Base-by-base conservation (phyloP, 2,113 vertebrate genomes). In the Hippocampus abdominalis region DNA sequence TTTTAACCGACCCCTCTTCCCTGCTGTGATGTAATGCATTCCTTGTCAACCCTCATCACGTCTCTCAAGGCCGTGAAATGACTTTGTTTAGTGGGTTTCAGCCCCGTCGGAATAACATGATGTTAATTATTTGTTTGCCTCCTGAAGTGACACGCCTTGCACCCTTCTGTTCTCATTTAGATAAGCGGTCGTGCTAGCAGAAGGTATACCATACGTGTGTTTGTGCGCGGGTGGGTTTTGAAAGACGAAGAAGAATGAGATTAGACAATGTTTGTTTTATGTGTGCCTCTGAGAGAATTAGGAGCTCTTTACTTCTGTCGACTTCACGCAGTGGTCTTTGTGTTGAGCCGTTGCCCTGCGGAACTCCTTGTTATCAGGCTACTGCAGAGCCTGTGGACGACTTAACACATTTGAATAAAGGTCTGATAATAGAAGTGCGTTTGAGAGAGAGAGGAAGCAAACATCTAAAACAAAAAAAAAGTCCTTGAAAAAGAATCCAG, bases 21-120 rank as follows among this genome's bases (percentile, higher is more conserved):
- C 76, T 61, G 79, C 84, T 83, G 87, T 87, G 85, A 89, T 85
- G 85, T 85, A 87, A 90, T 84, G 84, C 89, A 91, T 92, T 91
- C 88, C 88, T 84, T 81, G 67, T 89, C 80, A 75, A 68, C 80
- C 84, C 77, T 79, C 80, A 87, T 84, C 68, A 64, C 49, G 73
- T 78, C 77, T 78, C 75, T 86, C 54, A 80, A 80, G 65, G 83
- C 85, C 77, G 69, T 84, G 81, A 89, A 87, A 88, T 76, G 48
- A 83, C 64, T 81, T 82, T 71, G 54, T 85, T 86, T 85, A 63
- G 46, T 81, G 65, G 48, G 23, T 51, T 81, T 76, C 75, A 83
- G 82, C 76, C 64, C 74, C 64, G 74, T 77, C 68, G 75, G 78
- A 82, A 63, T 40, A 69, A 57, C 65, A 66, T 65, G 48, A 81